Evolutionary conservation across 2,113 vertebrate genomes (phyloP).

Genomic region (Brachyistius frenatus): DNA sequence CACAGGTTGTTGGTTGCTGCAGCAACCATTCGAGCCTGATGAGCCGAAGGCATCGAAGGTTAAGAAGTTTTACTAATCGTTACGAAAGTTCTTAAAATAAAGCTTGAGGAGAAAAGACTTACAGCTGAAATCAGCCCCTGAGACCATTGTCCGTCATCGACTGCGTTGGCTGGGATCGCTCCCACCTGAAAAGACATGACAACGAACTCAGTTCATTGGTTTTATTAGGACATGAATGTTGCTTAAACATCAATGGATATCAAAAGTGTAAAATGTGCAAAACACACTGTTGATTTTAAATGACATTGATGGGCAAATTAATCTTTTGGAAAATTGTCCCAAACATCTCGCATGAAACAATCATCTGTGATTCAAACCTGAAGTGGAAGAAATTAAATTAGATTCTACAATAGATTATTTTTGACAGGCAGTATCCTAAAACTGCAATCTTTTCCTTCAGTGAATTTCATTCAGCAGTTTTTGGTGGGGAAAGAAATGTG

Average conservation of each 20-base stretch:
- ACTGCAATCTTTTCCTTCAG: too few species aligned
- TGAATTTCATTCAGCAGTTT: too few species aligned
- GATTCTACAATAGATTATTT: too few species aligned
- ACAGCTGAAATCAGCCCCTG: slow-evolving; percentile 99
- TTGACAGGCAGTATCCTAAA: too few species aligned
- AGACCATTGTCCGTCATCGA: slow-evolving; percentile 99
- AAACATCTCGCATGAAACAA: too few species aligned
- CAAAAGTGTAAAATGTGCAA: not conserved
- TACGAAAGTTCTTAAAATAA: not conserved
- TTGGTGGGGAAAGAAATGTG: too few species aligned
- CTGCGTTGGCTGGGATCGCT: slow-evolving; percentile 92
- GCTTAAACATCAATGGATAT: not conserved
- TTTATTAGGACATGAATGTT: too few species aligned
- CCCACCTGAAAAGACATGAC: slow-evolving; percentile 87
- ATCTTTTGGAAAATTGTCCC: too few species aligned
- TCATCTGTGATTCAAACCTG: too few species aligned
- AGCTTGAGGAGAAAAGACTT: slow-evolving; percentile 76
- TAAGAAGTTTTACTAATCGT: not conserved
- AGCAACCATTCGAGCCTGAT: slow-evolving; percentile 95
- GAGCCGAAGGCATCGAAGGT: not conserved
- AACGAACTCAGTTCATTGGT: not conserved
- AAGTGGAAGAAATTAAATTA: too few species aligned
- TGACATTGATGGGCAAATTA: too few species aligned
- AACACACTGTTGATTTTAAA: too few species aligned
- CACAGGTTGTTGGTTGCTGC: slow-evolving; percentile 97